phyloP scores from a whole-genome alignment of 2,797 vertebrate species.

The Carapus acus region DNA sequence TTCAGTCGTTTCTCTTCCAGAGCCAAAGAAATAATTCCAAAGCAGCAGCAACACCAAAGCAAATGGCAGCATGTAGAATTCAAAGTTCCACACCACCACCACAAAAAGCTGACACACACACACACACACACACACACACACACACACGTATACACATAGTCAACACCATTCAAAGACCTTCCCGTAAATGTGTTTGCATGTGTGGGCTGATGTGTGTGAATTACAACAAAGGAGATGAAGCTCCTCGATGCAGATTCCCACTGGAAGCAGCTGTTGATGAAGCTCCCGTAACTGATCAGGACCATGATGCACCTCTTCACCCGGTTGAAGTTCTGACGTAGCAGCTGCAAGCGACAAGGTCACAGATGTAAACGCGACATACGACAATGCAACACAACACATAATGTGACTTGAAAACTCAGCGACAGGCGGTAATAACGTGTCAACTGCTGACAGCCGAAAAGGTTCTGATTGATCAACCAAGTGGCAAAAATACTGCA shows the following conservation, averaged over 20 bases:
- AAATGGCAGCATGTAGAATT: slow-evolving; percentile 90
- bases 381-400: not conserved
- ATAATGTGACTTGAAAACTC: too few species aligned
- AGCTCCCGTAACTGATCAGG: slow-evolving; percentile 77
- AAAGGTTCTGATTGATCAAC: too few species aligned
- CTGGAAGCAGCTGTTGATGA: slow-evolving; percentile 88
- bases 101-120: slow-evolving; percentile 79
- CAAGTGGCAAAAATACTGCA: too few species aligned
- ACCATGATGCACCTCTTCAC: slow-evolving; percentile 84
- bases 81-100: slow-evolving; percentile 91
- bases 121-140: slow-evolving; percentile 6
- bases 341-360: slow-evolving; percentile 63
- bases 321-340: slow-evolving; percentile 84
- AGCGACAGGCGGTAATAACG: too few species aligned
- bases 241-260: slow-evolving; percentile 89
- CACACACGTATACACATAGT: not conserved
- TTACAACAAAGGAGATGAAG: slow-evolving; percentile 84
- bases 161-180: not conserved
- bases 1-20: slow-evolving; percentile 74
- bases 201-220: slow-evolving; percentile 34
- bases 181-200: slow-evolving; percentile 4
- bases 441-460: too few species aligned
- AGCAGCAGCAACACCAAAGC: slow-evolving; percentile 77
- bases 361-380: not conserved
- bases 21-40: slow-evolving; percentile 85